Evolutionary conservation across 2,113 vertebrate genomes (phyloP), one percentile per base, ranked within the genome.

Genomic region (Scophthalmus maximus): DNA sequence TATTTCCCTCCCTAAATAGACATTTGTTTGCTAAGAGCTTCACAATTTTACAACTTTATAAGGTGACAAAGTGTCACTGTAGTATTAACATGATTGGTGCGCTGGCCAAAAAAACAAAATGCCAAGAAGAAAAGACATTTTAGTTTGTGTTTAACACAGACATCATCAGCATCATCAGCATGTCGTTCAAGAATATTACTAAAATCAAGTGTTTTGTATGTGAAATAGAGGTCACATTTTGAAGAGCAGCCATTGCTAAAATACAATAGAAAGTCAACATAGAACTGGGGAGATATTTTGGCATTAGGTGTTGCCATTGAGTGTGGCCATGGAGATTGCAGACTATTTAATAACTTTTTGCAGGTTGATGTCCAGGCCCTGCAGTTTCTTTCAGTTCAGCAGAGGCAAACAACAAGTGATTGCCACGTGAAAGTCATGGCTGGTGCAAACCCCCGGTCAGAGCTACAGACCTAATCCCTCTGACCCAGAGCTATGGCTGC

Each of bases 381-480:
- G 47, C 22, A 27, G 46, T 68, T 52, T 68, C 44, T 46, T 27
- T 46, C 36, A 40, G 47, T 49, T 69, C 57, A 63, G 34, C 25
- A 0, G 29, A 63, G 64, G 63, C 49, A 57, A 52, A 64, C 40
- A 73, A 25, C 50, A 47, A 34, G 52, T 57, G 76, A 56, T 47
- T 8, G 15, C 10, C 11, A 49, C 18, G 8, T 59, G 51, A 51
- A 73, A 79, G n/a, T 61, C 66, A 68, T 50, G 1, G 32, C 64
- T 27, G 40, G 34, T 61, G 30, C 61, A 70, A 74, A 71, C 38
- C 73, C 27, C 30, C 20, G 69, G 26, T 78, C 66, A 62, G 68
- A 32, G 42, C 36, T 55, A 26, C 68, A 67, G 70, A 36, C 18
- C 75, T 88, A 88, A 87, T 84, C 81, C 80, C 47, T 57, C 57